Conservation (phyloP, 2,797 vertebrate genomes). For the Cyclopterus lumpus region DNA sequence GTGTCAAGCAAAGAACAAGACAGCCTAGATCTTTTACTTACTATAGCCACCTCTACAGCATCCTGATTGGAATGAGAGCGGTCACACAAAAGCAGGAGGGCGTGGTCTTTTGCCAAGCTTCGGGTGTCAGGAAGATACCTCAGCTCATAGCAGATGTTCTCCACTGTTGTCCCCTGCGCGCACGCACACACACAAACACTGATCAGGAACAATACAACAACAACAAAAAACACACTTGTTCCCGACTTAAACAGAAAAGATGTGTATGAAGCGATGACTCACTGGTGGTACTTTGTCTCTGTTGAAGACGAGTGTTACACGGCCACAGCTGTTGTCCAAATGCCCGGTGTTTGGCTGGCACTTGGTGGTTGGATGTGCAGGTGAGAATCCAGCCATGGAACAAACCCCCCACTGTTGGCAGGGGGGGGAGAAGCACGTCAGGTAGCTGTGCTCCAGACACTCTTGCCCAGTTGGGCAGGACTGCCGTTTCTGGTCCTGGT, state of each 20-base stretch:
- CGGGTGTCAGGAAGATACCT: constrained; percentile 89
- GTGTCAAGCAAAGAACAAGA: neutral
- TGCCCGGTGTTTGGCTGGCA: constrained; percentile 91
- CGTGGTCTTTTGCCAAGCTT: constrained; percentile 87
- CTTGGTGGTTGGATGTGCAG: constrained; percentile 79
- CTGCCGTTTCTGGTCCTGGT: constrained; percentile 70
- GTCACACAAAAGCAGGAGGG: constrained; percentile 92
- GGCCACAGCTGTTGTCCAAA: constrained; percentile 94
- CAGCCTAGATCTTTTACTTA: constrained; percentile 79
- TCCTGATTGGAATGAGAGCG: constrained; percentile 86
- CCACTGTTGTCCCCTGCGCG: constrained; percentile 93
- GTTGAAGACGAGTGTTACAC: constrained; percentile 92
- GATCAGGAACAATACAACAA: constrained; percentile 19
- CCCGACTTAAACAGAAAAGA: neutral
- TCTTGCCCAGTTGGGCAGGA: constrained; percentile 88
- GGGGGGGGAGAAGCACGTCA: constrained; percentile 93
- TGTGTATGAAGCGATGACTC: constrained; percentile 46
- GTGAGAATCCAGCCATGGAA: constrained; percentile 78
- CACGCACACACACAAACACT: neutral
- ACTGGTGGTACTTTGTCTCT: constrained; percentile 92
- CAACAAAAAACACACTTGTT: neutral
- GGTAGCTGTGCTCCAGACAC: constrained; percentile 86
- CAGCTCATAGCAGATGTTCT: constrained; percentile 93
- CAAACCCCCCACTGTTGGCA: constrained; percentile 94
- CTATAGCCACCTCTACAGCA: constrained; percentile 93